phyloP scores from a whole-genome alignment of 2,113 vertebrate species.

The Ptyas mucosa region DNA sequence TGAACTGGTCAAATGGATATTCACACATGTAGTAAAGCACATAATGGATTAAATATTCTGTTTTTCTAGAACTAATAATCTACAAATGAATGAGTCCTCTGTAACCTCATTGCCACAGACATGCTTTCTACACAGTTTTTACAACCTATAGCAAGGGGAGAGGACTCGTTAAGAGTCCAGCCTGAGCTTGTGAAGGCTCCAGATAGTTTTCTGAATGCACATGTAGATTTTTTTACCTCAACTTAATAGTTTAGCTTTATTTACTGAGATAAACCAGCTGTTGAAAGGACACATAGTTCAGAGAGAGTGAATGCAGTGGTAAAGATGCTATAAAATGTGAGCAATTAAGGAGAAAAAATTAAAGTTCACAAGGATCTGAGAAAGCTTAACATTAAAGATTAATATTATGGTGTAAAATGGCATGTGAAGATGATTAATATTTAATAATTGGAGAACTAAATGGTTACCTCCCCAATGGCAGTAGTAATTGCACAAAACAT shows the following conservation, averaged over 20 bases:
- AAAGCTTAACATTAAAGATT: neutral
- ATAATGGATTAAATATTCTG: neutral
- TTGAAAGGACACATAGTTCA: neutral
- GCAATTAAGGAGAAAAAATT: neutral
- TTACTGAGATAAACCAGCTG: neutral
- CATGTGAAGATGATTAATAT: neutral
- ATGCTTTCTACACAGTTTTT: neutral
- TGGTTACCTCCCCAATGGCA: neutral
- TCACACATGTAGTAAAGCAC: neutral
- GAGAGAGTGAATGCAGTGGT: neutral
- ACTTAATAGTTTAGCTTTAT: neutral
- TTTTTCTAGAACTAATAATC: neutral
- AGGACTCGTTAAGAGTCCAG: neutral
- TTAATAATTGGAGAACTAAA: neutral
- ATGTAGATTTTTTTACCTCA: neutral
- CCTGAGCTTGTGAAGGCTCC: neutral
- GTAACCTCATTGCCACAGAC: neutral
- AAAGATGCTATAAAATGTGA: neutral
- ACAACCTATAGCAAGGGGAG: neutral
- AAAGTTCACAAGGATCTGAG: neutral
- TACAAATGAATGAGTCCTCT: neutral
- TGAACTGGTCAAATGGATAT: neutral
- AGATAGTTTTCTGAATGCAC: neutral
- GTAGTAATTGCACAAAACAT: neutral
- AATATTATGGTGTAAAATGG: neutral